These are phyloP conservation scores for Ophion ventricosus DNA, from an alignment of 2,888 invertebrate genomes.

Conservation along the genomic window DNA sequence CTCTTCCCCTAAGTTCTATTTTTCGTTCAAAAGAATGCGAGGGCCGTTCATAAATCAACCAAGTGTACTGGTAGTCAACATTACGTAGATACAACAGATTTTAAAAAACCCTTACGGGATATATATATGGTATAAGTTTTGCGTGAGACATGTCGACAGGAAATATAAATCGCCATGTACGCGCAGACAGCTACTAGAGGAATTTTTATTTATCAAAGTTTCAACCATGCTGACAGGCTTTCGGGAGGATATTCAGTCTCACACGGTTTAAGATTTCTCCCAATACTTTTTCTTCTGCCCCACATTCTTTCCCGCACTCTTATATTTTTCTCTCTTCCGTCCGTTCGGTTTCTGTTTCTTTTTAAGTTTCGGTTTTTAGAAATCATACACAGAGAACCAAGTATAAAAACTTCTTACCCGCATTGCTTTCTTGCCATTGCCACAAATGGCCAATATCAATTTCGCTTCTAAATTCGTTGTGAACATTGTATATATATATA, in stretches of 20 bases:
- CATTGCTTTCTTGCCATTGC: conserved; percentile 19
- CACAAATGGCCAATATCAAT: conserved; percentile 60
- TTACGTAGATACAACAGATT: too few species aligned
- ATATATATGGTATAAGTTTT: neutral
- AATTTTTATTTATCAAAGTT: conserved; percentile 69
- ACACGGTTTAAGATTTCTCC: conserved; percentile 15
- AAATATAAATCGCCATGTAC: neutral
- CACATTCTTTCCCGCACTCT: neutral
- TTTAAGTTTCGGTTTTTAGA: neutral
- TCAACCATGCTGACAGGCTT: conserved; percentile 52
- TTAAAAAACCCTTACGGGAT: too few species aligned
- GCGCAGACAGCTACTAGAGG: conserved; percentile 7
- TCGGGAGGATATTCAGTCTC: neutral
- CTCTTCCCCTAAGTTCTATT: too few species aligned
- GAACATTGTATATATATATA: conserved; percentile 23
- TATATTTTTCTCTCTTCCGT: neutral
- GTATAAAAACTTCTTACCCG: neutral
- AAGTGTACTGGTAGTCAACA: too few species aligned
- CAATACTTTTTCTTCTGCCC: neutral
- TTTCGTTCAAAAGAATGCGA: too few species aligned
- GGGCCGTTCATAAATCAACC: too few species aligned
- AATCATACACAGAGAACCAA: conserved; percentile 6
- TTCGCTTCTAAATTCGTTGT: conserved; percentile 73
- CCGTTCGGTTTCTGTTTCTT: conserved; percentile 12
- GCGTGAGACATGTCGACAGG: neutral